phyloP scores from a whole-genome alignment of 2,888 invertebrate species.

The Gryllus longicercus region DNA sequence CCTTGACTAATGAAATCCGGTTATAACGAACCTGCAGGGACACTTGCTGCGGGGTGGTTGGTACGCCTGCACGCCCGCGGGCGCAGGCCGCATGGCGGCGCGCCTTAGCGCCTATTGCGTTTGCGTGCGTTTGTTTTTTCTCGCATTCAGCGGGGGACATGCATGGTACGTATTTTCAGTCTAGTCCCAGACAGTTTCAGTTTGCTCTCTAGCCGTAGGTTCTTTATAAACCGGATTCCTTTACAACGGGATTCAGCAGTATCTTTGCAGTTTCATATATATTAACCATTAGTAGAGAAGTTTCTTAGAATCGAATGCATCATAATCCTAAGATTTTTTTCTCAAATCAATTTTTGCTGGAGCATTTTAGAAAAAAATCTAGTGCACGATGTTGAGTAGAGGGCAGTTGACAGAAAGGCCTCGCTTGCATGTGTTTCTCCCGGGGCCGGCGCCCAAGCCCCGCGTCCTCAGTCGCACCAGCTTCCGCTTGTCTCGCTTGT shows the following conservation, averaged over 20 bases:
- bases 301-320: conserved; percentile 17
- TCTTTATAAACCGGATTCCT: conserved; percentile 17
- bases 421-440: conserved; percentile 7
- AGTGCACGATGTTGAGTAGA: conserved; percentile 17
- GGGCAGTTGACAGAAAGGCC: conserved; percentile 17
- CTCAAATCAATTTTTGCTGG: conserved; percentile 17
- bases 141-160: conserved; percentile 1
- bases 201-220: conserved; percentile 17
- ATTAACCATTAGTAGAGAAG: conserved; percentile 2
- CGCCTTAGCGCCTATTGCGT: neutral
- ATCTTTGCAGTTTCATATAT: conserved; percentile 17
- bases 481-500: neutral
- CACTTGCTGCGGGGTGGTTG: neutral
- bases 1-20: conserved; percentile 10
- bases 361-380: conserved; percentile 17
- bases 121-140: neutral
- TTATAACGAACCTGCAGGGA: conserved; percentile 17
- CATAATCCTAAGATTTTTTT: conserved; percentile 17
- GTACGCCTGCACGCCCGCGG: neutral
- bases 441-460: conserved; percentile 17
- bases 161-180: conserved; percentile 7
- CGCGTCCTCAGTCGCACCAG: neutral
- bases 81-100: neutral
- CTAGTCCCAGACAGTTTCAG: conserved; percentile 17
- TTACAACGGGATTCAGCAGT: conserved; percentile 17